Evolutionary conservation across 1,140 invertebrate species (phyloP).

Genomic region (Oscheius sp.): DNA sequence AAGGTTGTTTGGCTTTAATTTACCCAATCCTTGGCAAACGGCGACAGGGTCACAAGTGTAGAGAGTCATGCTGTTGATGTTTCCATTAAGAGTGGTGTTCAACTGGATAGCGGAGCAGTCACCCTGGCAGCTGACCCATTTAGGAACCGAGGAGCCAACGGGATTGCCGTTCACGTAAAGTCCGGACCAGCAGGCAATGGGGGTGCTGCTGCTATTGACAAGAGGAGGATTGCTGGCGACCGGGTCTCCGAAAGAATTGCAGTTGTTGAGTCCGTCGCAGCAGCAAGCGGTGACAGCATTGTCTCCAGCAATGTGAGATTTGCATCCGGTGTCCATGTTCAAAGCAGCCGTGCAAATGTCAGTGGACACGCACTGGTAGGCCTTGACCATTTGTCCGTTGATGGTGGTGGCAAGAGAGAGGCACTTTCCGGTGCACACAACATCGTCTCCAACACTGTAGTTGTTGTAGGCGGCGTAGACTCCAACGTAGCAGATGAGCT

Average conservation of each 20-base stretch:
- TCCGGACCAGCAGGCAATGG: conserved; percentile 28
- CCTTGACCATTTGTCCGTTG: conserved; percentile 8
- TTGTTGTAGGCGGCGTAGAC: conserved; percentile 16
- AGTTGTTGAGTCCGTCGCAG: conserved; percentile 27
- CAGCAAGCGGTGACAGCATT: conserved; percentile 21
- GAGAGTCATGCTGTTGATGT: conserved; percentile 3
- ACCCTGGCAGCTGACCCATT: conserved; percentile 16
- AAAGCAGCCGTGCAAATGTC: conserved; percentile 14
- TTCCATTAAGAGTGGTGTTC: conserved; percentile 8
- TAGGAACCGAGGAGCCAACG: background rate
- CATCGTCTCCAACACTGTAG: background rate
- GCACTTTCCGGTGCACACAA: conserved; percentile 24
- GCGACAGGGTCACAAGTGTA: conserved; percentile 30
- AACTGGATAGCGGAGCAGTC: conserved; percentile 24
- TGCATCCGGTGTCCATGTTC: conserved; percentile 18
- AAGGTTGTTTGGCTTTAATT: background rate
- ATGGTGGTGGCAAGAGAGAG: conserved; percentile 11
- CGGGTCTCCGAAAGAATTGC: conserved; percentile 7
- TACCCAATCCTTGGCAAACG: conserved; percentile 21
- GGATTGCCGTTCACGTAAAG: conserved; percentile 25
- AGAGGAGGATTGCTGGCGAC: conserved; percentile 11
- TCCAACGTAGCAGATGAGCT: conserved; percentile 26
- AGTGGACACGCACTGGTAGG: conserved; percentile 18
- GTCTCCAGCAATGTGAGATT: background rate
- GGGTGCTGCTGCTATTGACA: conserved; percentile 14